Evolutionary conservation across 1,140 invertebrate species (phyloP), one percentile per base, ranked within the genome.

Genomic region (Drosophila kohkoa): DNA sequence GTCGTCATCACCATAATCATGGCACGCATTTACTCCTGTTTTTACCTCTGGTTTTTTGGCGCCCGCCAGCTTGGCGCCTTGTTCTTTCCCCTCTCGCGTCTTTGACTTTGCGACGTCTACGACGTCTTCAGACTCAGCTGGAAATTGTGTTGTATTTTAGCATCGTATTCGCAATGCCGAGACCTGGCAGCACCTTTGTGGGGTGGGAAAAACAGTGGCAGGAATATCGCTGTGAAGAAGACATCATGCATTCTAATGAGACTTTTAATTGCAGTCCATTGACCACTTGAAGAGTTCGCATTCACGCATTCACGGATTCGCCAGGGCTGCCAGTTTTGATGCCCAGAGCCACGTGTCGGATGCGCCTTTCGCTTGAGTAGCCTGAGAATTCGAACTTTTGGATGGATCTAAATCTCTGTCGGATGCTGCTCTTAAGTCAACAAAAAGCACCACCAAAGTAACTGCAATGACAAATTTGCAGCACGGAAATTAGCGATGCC

Each of bases 1-100:
- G 83, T 91, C 90, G 90, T 91, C 90, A 91, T 91, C 90, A 91
- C 86, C 87, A 83, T 91, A 91, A 91, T 91, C 90, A 91, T 91
- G 90, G 86, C 83, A 90, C 81, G 86, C 88, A 91, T 90, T 90
- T 90, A 88, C 86, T 91, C 90, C 90, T 91, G 90, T 88, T 90
- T 91, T 91, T 91, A 91, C 90, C 90, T 91, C 90, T 91, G 90
- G 28, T 85, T 90, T 85, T 85, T 81, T 91, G 90, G 90, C 90
- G 90, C 86, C 90, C 79, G 90, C 55, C 90, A 74, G 86, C 63
- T 81, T 75, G 90, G 90, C 90, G 90, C 90, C 90, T 78, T 49
- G 6, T 32, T 43, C 58, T 54, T 65, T 52, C 55, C 49, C 51
- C 52, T 52, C 35, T 30, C 55, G 8, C 10, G 1, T 3, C 35